Evolutionary conservation across 2,888 invertebrate species (phyloP), one percentile per base, ranked within the genome.

Genomic region (Nemurella pictetii): DNA sequence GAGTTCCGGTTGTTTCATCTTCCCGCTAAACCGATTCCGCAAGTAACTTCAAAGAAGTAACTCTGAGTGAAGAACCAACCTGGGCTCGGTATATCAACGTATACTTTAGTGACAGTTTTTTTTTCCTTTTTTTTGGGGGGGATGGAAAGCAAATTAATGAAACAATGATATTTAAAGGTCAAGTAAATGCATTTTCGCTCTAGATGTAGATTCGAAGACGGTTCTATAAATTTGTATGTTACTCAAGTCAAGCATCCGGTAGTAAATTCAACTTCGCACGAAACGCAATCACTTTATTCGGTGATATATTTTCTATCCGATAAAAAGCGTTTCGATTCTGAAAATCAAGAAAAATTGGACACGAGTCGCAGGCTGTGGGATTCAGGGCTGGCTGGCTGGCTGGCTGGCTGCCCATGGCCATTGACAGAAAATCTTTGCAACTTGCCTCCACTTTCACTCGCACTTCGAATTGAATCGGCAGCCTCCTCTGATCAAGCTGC

Each of bases 1-100:
- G 28, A 83, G 85, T 36, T 75, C 80, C 36, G 81, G 82, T 72
- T 85, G 84, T 86, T 86, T 85, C 86, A 86, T 86, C 85, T 86
- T 84, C 82, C 86, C 85, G 85, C 86, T 86, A 85, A 84, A 77
- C 84, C 84, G 27, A 78, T 55, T 72, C 55, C 27, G 28, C 82
- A 26, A 82, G 82, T 55, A 81, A 81, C 25, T 81, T 81, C 81
- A 55, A 80, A 75, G 75, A 75, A 26, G 25, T 26, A 9, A 75
- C 20, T 75, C 20, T 20, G 78, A 78, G 78, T 29, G 12, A 30
- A 78, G 27, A 27, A 78, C 29, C 5, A 55, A 55, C 55, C 9
- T 20, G 20, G 20, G 15, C 20, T 20, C 12, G 55, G 15, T 55
- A 12, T 20, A 20, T 15, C 2, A 55, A 20, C 2, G 20, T 20